These are phyloP conservation scores for Capitulum mitella DNA, from an alignment of 2,888 invertebrate species.

Conservation along the genomic window DNA sequence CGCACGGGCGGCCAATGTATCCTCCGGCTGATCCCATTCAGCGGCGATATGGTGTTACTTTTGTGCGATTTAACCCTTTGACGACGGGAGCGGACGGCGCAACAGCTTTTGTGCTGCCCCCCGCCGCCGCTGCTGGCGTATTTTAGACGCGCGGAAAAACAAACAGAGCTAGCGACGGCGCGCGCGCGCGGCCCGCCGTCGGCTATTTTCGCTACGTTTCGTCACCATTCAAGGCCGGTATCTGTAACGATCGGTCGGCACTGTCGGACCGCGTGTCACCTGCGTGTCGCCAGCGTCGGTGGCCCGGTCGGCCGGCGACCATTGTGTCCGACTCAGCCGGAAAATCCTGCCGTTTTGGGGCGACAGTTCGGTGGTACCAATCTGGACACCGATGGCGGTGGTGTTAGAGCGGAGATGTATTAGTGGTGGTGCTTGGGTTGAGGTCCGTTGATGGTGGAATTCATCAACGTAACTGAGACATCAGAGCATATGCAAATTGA, in stretches of 20 bases:
- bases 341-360: background rate
- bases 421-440: no score
- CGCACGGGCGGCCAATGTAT: slow-evolving; percentile 21
- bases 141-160: slow-evolving; percentile 22
- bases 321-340: background rate
- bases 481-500: no score
- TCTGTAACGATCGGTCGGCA: background rate
- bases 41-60: slow-evolving; percentile 21
- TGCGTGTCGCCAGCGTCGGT: background rate
- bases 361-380: no score
- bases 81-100: slow-evolving; percentile 13
- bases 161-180: background rate
- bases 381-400: no score
- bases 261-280: background rate
- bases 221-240: slow-evolving; percentile 1
- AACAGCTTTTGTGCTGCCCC: background rate
- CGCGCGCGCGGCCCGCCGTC: background rate
- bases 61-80: slow-evolving; percentile 25
- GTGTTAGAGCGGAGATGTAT: no score
- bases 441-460: no score
- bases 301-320: background rate
- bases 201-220: background rate
- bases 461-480: no score
- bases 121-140: background rate
- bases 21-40: slow-evolving; percentile 2